These are phyloP conservation scores for Acridotheres tristis DNA, from an alignment of 2,797 vertebrate species.

Conservation along the genomic window DNA sequence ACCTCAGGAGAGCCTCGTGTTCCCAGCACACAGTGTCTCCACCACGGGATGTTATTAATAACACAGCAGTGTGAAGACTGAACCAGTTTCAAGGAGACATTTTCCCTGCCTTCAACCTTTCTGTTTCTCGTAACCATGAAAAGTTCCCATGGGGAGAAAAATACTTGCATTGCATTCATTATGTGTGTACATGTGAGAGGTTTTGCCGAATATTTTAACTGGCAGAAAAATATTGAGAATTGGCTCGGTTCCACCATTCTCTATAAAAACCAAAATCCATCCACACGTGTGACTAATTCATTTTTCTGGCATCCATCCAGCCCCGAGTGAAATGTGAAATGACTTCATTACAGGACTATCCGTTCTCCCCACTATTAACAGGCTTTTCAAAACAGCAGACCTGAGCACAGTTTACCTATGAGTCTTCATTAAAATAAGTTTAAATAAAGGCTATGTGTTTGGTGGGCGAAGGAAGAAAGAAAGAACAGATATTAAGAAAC, in stretches of 20 bases:
- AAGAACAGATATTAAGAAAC: conserved; percentile 60
- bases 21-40: background rate
- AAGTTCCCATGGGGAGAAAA: conserved; percentile 25
- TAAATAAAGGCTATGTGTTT: conserved; percentile 55
- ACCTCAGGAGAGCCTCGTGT: background rate
- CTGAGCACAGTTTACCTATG: conserved; percentile 32
- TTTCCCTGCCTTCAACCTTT: conserved; percentile 8
- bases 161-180: background rate
- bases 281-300: conserved; percentile 58
- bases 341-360: conserved; percentile 53
- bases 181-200: background rate
- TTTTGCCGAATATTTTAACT: conserved; percentile 57
- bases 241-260: conserved; percentile 41
- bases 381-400: conserved; percentile 54
- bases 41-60: background rate
- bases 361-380: conserved; percentile 1
- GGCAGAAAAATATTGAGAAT: conserved; percentile 40
- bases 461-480: conserved; percentile 31
- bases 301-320: conserved; percentile 52
- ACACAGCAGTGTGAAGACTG: background rate
- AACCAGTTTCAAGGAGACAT: background rate
- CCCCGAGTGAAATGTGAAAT: conserved; percentile 39
- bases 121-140: background rate
- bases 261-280: conserved; percentile 44
- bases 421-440: conserved; percentile 63